Evolutionary conservation across 2,888 invertebrate genomes (phyloP).

Genomic region (Tachystola acroxantha): DNA sequence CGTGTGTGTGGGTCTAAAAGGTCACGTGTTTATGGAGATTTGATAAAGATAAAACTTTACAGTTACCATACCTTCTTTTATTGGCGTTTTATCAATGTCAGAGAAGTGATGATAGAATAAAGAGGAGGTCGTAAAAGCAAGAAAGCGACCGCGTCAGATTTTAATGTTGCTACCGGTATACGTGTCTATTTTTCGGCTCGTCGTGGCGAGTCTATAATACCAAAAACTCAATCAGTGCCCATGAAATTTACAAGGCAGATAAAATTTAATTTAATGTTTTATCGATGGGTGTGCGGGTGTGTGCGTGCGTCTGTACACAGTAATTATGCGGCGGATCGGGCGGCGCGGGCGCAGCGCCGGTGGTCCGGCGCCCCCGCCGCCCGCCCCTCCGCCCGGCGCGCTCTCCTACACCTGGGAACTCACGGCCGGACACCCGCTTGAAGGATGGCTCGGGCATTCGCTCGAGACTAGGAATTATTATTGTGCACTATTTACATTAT

Average conservation of each 20-base stretch:
- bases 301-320: conserved; percentile 61
- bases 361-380: conserved; percentile 53
- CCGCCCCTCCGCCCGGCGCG: conserved; percentile 13
- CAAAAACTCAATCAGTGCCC: conserved; percentile 64
- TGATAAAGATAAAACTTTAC: conserved; percentile 36
- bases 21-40: conserved; percentile 38
- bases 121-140: conserved; percentile 31
- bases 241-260: conserved; percentile 72
- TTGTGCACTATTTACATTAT: conserved; percentile 27
- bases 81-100: conserved; percentile 37
- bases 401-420: conserved; percentile 61
- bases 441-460: conserved; percentile 35
- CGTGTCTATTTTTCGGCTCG: conserved; percentile 26
- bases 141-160: conserved; percentile 46
- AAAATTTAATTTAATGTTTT: conserved; percentile 71
- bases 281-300: conserved; percentile 50
- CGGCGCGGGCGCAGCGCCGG: conserved; percentile 71
- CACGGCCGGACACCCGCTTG: conserved; percentile 49
- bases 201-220: conserved; percentile 31
- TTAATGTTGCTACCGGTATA: conserved; percentile 53
- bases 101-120: conserved; percentile 35
- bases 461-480: conserved; percentile 40
- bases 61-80: conserved; percentile 34
- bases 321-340: conserved; percentile 72
- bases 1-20: conserved; percentile 34